Evolutionary conservation across 2,797 vertebrate genomes (phyloP), one percentile per base, ranked within the genome.

Genomic region (Clarias platycephalus): DNA sequence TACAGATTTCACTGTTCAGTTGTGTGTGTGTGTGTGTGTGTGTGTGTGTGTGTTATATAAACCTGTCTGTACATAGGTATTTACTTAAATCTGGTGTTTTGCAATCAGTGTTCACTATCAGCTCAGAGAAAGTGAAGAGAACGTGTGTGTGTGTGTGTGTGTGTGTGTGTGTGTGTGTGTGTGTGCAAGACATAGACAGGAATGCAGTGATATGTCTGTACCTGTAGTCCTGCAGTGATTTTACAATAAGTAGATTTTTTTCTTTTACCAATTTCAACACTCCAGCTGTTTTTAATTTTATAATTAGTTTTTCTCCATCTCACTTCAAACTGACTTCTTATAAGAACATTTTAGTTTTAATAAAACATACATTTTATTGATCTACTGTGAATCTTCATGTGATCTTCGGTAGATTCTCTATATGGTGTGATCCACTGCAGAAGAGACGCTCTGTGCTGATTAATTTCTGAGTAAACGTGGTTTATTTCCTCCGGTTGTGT

Each of bases 151-250:
- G 20, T 49, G 22, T 60, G 34, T 55, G 44, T 24, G 60, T 84
- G 83, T 90, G 88, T 84, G 40, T n/a, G 31, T 68, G 72, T 84
- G 40, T n/a, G 31, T 68, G 72, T 31, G 77, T 53, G 72, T 31
- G 78, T 53, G 74, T 53, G 80, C 37, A 82, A 84, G 86, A 58
- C 18, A 6, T 31, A 22, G 60, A 28, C 15, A 18, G 57, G 80
- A 70, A 70, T 67, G 58, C n/a, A 68, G 37, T 74, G 81, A 83
- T 83, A 4, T 83, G 81, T 64, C 81, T 75, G 70, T 75, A 83
- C 81, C 70, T 75, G 81, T 70, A 49, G 57, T 63, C 40, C 34
- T 60, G 40, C 13, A 58, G n/a, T 55, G 26, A 75, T 55, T 74
- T 83, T 83, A 40, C 70, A 83, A 5, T n/a, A 6, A 37, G 31